These are phyloP conservation scores for Busseola fusca DNA, from an alignment of 2,888 invertebrate species.

Conservation along the genomic window DNA sequence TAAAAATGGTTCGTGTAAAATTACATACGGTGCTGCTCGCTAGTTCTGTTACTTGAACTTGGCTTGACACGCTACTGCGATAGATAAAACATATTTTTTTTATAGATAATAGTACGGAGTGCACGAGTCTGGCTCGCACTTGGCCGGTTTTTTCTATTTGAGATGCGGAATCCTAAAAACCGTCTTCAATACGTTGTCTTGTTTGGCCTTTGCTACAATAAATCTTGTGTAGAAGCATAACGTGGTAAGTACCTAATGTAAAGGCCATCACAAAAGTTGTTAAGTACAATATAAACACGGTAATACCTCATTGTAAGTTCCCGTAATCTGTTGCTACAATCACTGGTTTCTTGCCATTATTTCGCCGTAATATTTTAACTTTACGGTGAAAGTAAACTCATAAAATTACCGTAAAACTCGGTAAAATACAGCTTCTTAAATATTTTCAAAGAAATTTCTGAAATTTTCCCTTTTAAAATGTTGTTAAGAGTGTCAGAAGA, in stretches of 20 bases:
- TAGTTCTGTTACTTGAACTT: too few species aligned
- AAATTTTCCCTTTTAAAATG: slow-evolving; percentile 22
- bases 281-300: slow-evolving; percentile 36
- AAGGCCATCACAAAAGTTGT: slow-evolving; percentile 13
- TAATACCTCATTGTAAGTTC: background rate
- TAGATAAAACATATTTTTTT: too few species aligned
- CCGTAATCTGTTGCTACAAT: slow-evolving; percentile 35
- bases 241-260: background rate
- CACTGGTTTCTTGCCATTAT: slow-evolving; percentile 34
- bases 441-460: slow-evolving; percentile 24
- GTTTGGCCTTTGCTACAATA: too few species aligned
- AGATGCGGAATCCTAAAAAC: background rate
- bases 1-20: too few species aligned
- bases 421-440: slow-evolving; percentile 7
- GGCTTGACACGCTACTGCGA: too few species aligned
- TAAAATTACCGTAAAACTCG: slow-evolving; percentile 38
- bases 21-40: too few species aligned
- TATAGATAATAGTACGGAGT: too few species aligned
- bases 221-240: too few species aligned
- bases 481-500: slow-evolving; percentile 20
- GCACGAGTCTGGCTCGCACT: too few species aligned
- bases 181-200: too few species aligned
- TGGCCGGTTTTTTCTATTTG: background rate
- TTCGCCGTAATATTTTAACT: slow-evolving; percentile 42
- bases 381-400: slow-evolving; percentile 50